Conservation (phyloP, 1,140 invertebrate species). For the Plectus sambesii region DNA sequence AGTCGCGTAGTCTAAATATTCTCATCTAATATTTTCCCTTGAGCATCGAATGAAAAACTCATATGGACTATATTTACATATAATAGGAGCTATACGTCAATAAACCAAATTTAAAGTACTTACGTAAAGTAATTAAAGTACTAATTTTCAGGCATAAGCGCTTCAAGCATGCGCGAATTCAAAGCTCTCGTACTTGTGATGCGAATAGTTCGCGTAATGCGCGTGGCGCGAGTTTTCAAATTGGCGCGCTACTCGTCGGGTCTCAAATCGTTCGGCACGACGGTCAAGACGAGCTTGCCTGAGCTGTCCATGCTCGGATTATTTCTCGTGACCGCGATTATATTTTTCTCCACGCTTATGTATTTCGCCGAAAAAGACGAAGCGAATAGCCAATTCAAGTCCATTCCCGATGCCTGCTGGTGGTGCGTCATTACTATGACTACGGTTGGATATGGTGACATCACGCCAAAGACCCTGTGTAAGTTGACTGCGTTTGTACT, state of each 20-base stretch:
- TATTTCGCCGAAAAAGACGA: constrained; percentile 47
- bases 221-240: constrained; percentile 45
- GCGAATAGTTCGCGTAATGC: constrained; percentile 39
- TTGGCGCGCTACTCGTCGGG: constrained; percentile 48
- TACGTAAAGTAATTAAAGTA: too few relatives aligned
- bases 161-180: too few relatives aligned
- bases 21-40: too few relatives aligned
- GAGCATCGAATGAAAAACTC: too few relatives aligned
- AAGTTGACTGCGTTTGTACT: too few relatives aligned
- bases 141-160: too few relatives aligned
- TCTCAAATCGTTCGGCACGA: constrained; percentile 50
- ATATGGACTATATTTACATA: too few relatives aligned
- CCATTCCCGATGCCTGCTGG: constrained; percentile 46
- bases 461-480: constrained; percentile 46
- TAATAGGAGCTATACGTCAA: too few relatives aligned
- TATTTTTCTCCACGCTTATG: constrained; percentile 46
- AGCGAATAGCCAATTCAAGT: constrained; percentile 42
- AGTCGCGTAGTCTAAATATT: too few relatives aligned
- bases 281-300: constrained; percentile 48
- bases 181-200: constrained; percentile 38
- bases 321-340: constrained; percentile 25
- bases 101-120: constrained; percentile 36
- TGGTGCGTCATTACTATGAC: constrained; percentile 52
- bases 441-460: constrained; percentile 49
- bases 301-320: constrained; percentile 14